These are phyloP conservation scores for Rhinolophus sinicus DNA, from an alignment of 2,113 vertebrate genomes.

Conservation along the genomic window DNA sequence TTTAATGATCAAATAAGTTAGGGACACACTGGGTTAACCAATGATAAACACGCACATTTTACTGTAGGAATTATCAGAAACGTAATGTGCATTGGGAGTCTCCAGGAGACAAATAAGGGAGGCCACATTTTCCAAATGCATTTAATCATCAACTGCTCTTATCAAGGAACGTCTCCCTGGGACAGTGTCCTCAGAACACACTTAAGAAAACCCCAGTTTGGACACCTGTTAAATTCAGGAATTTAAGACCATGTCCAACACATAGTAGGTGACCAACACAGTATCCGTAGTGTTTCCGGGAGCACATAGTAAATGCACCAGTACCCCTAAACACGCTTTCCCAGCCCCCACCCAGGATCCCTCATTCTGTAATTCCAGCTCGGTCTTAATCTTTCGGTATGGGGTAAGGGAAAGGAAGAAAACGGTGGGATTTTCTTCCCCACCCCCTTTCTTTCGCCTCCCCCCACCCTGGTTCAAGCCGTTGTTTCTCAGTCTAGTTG, in stretches of 20 bases:
- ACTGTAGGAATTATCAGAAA: background rate
- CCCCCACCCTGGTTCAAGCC: no score
- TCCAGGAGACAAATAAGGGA: background rate
- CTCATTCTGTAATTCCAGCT: background rate
- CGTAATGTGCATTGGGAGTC: no score
- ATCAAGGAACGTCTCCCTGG: background rate
- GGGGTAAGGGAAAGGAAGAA: background rate
- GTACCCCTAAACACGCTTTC: background rate
- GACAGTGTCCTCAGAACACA: background rate
- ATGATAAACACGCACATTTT: no score
- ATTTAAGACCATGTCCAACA: background rate
- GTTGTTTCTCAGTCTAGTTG: no score
- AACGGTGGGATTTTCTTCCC: background rate
- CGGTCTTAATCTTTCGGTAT: no score
- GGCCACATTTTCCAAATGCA: background rate
- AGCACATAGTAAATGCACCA: background rate
- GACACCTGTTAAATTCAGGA: background rate
- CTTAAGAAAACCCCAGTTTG: background rate
- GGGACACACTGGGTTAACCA: background rate
- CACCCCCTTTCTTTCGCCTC: no score
- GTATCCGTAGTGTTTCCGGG: accelerated
- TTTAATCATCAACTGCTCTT: background rate
- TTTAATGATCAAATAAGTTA: background rate
- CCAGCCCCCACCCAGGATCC: accelerated
- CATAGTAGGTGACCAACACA: no score